Percentiles rank a stretch among this genome's conserved stretches.
Evolutionary conservation across 2,113 vertebrate genomes (phyloP).

Genomic region (Oncorhynchus mykiss): DNA sequence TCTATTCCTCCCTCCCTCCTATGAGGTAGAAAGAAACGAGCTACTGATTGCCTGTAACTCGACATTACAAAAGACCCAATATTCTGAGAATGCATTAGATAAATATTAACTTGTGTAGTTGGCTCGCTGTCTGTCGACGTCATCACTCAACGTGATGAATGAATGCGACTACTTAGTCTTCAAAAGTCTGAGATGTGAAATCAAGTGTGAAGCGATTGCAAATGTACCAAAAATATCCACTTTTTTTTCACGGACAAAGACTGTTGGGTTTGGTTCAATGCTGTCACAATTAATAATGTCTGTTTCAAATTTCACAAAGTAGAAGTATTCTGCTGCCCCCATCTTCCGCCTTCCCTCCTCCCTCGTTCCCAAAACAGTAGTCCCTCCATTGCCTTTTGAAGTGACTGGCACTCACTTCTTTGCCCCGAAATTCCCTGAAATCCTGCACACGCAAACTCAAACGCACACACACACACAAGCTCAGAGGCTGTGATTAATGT

Average conservation of each 20-base stretch:
- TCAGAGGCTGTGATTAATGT: slow-evolving; percentile 40
- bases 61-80: slow-evolving; percentile 46
- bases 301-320: neutral
- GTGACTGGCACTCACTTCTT: slow-evolving; percentile 28
- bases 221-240: neutral
- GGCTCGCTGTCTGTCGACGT: slow-evolving; percentile 19
- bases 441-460: neutral
- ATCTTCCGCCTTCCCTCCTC: neutral
- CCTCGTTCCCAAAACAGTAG: slow-evolving; percentile 18
- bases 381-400: slow-evolving; percentile 14
- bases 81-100: slow-evolving; percentile 42
- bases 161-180: neutral
- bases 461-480: neutral
- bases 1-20: slow-evolving; percentile 23
- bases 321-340: neutral
- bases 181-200: neutral
- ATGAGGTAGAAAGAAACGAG: slow-evolving; percentile 45
- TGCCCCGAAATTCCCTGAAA: slow-evolving; percentile 13
- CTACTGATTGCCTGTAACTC: slow-evolving; percentile 47
- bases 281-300: neutral
- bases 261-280: neutral
- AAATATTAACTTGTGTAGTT: slow-evolving; percentile 46
- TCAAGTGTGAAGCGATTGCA: neutral
- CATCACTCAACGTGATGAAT: neutral
- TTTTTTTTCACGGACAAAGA: neutral